These are phyloP conservation scores for Ceratosolen solmsi DNA, from an alignment of 1,140 invertebrate species.

Conservation along the genomic window DNA sequence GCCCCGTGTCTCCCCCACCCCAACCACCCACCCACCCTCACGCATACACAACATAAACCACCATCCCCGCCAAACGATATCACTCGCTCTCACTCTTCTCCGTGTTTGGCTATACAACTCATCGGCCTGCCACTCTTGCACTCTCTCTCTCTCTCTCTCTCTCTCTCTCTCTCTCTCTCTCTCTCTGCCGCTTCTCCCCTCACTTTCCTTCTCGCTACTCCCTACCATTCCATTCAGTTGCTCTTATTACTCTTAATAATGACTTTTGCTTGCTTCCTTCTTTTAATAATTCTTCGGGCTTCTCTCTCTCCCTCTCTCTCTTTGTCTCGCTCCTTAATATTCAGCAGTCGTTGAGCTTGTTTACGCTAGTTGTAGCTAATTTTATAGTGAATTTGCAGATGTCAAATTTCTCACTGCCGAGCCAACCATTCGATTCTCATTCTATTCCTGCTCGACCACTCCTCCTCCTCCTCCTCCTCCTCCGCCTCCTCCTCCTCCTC, in stretches of 20 bases:
- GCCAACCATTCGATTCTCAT: not conserved
- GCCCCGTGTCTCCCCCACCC: not conserved
- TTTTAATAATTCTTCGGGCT: constrained; percentile 18
- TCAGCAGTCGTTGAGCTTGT: constrained; percentile 11
- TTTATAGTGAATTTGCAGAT: not conserved
- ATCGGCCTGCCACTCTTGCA: too few species aligned
- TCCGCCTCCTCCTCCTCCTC: not conserved
- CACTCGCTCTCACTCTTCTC: too few species aligned
- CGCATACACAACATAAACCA: not conserved
- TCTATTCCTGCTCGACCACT: not conserved
- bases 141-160: constrained; percentile 9
- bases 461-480: too few species aligned
- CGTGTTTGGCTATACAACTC: too few species aligned
- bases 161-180: not conserved
- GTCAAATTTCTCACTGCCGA: too few species aligned
- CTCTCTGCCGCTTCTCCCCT: not conserved
- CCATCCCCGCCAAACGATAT: too few species aligned
- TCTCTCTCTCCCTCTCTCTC: not conserved
- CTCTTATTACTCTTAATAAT: constrained; percentile 47
- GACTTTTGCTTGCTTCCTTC: constrained; percentile 39
- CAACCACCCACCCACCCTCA: not conserved
- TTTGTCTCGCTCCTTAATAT: not conserved
- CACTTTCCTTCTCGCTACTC: not conserved
- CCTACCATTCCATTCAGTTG: constrained; percentile 9
- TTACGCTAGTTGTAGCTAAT: not conserved